Evolutionary conservation across 2,797 vertebrate genomes (phyloP), one percentile per base, ranked within the genome.

Genomic region (Acanthornis magna): DNA sequence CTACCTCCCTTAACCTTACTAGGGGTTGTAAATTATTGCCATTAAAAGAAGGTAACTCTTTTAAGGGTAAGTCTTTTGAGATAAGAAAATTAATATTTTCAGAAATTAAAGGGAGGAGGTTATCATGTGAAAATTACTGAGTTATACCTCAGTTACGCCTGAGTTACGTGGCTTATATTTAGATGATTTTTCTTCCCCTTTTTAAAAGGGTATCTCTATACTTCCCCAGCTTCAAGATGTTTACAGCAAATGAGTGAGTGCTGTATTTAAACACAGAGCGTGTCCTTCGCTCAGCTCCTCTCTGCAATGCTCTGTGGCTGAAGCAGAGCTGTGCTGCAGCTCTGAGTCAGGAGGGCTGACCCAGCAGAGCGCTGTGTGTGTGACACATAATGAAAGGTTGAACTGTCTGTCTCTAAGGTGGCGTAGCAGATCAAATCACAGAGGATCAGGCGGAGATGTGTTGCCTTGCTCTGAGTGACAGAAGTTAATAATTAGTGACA

Each of bases 401-500:
- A 98, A 97, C 98, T 98, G 98, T 97, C 98, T 97, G 98, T 97
- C 98, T 97, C 98, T 47, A 96, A 98, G 98, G 98, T 98, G 98
- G 98, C 98, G 98, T 97, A 98, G 98, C 96, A 98, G 98, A 99
- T 99, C 98, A 98, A 98, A 98, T 98, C 98, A 97, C 98, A 96
- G 97, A 92, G 98, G 98, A 98, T 98, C 98, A 97, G 97, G 97
- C 89, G 57, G 93, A 79, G 96, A 96, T 97, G 94, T 93, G 98
- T 98, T 98, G 98, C 98, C 98, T 99, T 93, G 97, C 99, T 98
- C 98, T 99, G 99, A 99, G 99, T 99, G 99, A 99, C 99, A 99
- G 99, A 99, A 99, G 99, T 99, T 99, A 99, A 99, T 99, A 99
- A 99, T 99, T 99, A 99, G 99, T 99, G 99, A 99, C 99, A 99